A percentile compares a stretch with the other conserved stretches of the same genome.
phyloP scores from a whole-genome alignment of 1,140 invertebrate genomes.

The Neotoxoptera formosana region DNA sequence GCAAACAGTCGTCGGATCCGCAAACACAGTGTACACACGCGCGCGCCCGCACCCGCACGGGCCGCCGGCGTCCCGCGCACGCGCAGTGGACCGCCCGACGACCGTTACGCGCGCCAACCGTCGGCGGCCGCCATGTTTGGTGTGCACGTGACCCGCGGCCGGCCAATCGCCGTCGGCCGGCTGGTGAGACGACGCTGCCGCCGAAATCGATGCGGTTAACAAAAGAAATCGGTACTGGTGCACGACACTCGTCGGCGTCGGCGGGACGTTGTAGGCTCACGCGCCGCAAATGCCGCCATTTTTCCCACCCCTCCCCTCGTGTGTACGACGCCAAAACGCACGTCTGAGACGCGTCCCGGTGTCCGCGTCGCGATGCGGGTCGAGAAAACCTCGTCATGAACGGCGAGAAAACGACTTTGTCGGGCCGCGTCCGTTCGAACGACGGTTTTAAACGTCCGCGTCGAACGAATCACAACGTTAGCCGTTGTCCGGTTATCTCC shows the following conservation, averaged over 20 bases:
- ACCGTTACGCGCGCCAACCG: constrained; percentile 45
- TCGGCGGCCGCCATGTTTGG: constrained; percentile 18
- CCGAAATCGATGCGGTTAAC: constrained; percentile 49
- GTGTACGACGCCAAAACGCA: too few relatives aligned
- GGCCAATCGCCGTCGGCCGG: not conserved
- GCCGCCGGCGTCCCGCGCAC: not conserved
- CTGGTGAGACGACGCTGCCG: constrained; percentile 25
- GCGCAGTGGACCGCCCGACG: not conserved
- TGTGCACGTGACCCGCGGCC: not conserved
- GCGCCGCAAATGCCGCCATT: constrained; percentile 39
- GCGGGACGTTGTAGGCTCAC: not conserved
- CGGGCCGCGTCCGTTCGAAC: too few relatives aligned
- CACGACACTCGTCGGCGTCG: too few relatives aligned
- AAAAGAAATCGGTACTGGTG: constrained; percentile 48
- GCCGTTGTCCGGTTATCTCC: not conserved
- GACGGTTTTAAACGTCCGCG: too few relatives aligned
- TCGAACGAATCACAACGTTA: too few relatives aligned
- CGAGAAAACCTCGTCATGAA: too few relatives aligned
- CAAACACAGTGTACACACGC: not conserved
- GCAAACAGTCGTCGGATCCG: not conserved
- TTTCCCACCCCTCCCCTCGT: not conserved
- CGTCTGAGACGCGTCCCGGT: too few relatives aligned
- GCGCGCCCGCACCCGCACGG: not conserved
- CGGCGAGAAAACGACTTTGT: too few relatives aligned
- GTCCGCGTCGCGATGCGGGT: too few relatives aligned